Evolutionary conservation across 2,888 invertebrate genomes (phyloP).

Genomic region (Drosophila subsilvestris): DNA sequence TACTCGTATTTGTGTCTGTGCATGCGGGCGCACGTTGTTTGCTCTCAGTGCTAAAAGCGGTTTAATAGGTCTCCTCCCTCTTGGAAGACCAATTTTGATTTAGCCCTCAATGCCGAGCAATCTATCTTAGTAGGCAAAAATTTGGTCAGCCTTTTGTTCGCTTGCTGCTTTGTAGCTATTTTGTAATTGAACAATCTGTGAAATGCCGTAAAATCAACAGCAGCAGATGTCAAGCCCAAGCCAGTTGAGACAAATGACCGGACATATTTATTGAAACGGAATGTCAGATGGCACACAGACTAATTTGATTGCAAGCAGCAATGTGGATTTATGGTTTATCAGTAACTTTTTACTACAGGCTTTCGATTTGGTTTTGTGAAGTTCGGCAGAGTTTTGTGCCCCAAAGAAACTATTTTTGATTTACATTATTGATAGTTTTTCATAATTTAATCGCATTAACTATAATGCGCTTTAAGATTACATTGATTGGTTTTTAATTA

Average conservation of each 20-base stretch:
- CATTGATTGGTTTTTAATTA: too few species aligned
- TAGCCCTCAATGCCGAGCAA: slow-evolving; percentile 39
- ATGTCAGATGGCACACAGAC: slow-evolving; percentile 8
- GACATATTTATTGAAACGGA: slow-evolving; percentile 24
- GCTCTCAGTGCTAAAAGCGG: slow-evolving; percentile 63
- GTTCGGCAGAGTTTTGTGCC: neutral
- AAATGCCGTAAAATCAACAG: slow-evolving; percentile 28
- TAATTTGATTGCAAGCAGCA: slow-evolving; percentile 6
- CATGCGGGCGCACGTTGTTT: slow-evolving; percentile 23
- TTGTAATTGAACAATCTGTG: slow-evolving; percentile 34
- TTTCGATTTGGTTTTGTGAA: neutral
- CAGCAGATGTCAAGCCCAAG: slow-evolving; percentile 40
- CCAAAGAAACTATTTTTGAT: too few species aligned
- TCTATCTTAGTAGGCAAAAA: slow-evolving; percentile 31
- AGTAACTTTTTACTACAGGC: neutral
- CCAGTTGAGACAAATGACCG: slow-evolving; percentile 18
- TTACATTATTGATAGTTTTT: too few species aligned
- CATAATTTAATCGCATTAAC: too few species aligned
- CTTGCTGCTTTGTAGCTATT: slow-evolving; percentile 6
- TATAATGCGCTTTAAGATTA: too few species aligned
- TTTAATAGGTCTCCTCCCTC: slow-evolving; percentile 49
- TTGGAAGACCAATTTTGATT: slow-evolving; percentile 56
- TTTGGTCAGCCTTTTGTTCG: slow-evolving; percentile 10
- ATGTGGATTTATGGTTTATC: slow-evolving; percentile 20
- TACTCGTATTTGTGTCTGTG: slow-evolving; percentile 5